phyloP scores from a whole-genome alignment of 1,140 invertebrate species.

The Drosophila bipectinata region DNA sequence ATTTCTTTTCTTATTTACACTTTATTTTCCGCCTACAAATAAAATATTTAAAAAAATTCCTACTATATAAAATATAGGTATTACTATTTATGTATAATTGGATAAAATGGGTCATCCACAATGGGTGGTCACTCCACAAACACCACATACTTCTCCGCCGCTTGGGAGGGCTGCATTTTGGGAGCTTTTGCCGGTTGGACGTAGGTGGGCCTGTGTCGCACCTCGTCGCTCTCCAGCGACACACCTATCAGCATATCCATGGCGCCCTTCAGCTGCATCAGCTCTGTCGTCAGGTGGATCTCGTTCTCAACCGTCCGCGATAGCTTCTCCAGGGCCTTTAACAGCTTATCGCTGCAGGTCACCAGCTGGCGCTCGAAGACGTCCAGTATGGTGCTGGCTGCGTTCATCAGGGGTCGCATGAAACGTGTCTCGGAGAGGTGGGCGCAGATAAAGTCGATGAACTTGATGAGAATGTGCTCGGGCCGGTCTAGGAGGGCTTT shows the following conservation, averaged over 20 bases:
- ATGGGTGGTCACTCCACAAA: constrained; percentile 42
- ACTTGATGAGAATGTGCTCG: constrained; percentile 87
- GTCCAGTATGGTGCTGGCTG: constrained; percentile 90
- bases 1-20: neutral
- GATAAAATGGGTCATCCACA: neutral
- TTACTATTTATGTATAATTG: neutral
- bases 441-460: constrained; percentile 91
- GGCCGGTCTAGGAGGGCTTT: constrained; percentile 89
- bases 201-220: constrained; percentile 7
- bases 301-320: constrained; percentile 88
- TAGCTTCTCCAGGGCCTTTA: constrained; percentile 87
- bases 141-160: constrained; percentile 54
- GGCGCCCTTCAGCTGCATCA: constrained; percentile 88
- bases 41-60: neutral
- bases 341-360: constrained; percentile 84
- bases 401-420: constrained; percentile 89
- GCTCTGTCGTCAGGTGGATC: constrained; percentile 86
- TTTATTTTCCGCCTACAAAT: neutral
- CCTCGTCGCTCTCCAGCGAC: constrained; percentile 77
- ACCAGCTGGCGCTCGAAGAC: constrained; percentile 86
- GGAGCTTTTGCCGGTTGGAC: neutral
- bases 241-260: constrained; percentile 88
- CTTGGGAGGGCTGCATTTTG: constrained; percentile 53
- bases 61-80: neutral
- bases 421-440: constrained; percentile 91